These are phyloP conservation scores for Drosophila pruinosa DNA, from an alignment of 1,140 invertebrate genomes.

Conservation along the genomic window DNA sequence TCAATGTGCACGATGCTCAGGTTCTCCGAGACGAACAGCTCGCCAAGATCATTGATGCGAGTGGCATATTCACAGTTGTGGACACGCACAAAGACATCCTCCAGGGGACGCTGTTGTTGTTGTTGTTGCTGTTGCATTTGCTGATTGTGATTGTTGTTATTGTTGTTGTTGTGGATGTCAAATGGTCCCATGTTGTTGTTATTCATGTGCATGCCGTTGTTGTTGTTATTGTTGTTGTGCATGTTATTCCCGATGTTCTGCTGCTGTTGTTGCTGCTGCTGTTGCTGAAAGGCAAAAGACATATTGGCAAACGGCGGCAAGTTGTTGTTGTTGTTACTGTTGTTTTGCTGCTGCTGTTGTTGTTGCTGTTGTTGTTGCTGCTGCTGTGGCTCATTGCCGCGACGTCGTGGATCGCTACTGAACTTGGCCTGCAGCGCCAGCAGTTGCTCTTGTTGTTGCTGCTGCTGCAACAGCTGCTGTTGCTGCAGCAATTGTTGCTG, in stretches of 20 bases:
- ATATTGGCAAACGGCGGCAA: slow-evolving; percentile 50
- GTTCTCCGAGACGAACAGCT: slow-evolving; percentile 91
- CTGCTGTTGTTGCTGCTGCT: slow-evolving; percentile 29
- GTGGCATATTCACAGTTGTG: slow-evolving; percentile 89
- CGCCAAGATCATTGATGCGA: slow-evolving; percentile 89
- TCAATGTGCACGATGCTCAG: slow-evolving; percentile 90
- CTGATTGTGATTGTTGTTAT: slow-evolving; percentile 8
- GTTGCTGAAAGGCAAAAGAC: slow-evolving; percentile 55
- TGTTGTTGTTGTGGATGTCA: slow-evolving; percentile 6
- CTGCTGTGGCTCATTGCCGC: slow-evolving; percentile 14
- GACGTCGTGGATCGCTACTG: slow-evolving; percentile 27
- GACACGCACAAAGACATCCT: slow-evolving; percentile 86
- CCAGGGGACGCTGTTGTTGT: slow-evolving; percentile 21
- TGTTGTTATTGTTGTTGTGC: slow-evolving; percentile 25
- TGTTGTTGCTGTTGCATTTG: slow-evolving; percentile 1
- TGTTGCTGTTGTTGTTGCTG: slow-evolving; percentile 14
- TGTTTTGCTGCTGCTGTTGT: slow-evolving; percentile 22
- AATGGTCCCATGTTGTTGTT: slow-evolving; percentile 7
- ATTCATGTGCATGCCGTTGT: slow-evolving; percentile 4
- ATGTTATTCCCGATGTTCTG: slow-evolving; percentile 11
- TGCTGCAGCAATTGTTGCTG: slow-evolving; percentile 22
- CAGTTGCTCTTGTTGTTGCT: slow-evolving; percentile 16
- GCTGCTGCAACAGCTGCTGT: slow-evolving; percentile 7
- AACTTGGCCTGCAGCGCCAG: slow-evolving; percentile 23
- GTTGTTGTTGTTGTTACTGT: slow-evolving; percentile 27